phyloP scores from a whole-genome alignment of 2,888 invertebrate genomes.

The Shargacucullia verbasci region DNA sequence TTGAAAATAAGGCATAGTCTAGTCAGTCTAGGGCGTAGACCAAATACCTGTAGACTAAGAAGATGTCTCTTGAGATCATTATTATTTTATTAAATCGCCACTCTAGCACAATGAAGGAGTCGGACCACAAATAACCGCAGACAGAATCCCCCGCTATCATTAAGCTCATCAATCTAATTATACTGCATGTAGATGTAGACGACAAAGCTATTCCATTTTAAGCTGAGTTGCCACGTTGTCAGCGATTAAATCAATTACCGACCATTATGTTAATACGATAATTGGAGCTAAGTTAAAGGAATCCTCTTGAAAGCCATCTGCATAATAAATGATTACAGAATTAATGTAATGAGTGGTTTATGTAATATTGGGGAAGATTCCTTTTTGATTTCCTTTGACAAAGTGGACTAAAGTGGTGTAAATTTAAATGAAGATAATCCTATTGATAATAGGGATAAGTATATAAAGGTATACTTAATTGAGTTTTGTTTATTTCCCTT shows the following conservation, averaged over 20 bases:
- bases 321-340: constrained; percentile 51
- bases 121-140: neutral
- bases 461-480: neutral
- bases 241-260: constrained; percentile 57
- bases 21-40: too few species aligned
- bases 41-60: too few species aligned
- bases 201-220: constrained; percentile 46
- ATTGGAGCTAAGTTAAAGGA: constrained; percentile 44
- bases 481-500: constrained; percentile 11
- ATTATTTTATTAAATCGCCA: too few species aligned
- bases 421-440: neutral
- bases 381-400: constrained; percentile 2
- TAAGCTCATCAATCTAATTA: constrained; percentile 33
- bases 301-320: constrained; percentile 40
- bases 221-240: constrained; percentile 41
- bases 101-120: too few species aligned
- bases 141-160: neutral
- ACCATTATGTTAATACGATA: constrained; percentile 56
- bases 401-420: neutral
- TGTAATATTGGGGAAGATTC: constrained; percentile 8
- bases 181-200: constrained; percentile 23
- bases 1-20: too few species aligned
- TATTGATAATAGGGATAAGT: too few species aligned
- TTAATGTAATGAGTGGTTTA: constrained; percentile 33
- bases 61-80: too few species aligned